Conservation (phyloP, 2,888 invertebrate genomes). For the Lithophane socia region DNA sequence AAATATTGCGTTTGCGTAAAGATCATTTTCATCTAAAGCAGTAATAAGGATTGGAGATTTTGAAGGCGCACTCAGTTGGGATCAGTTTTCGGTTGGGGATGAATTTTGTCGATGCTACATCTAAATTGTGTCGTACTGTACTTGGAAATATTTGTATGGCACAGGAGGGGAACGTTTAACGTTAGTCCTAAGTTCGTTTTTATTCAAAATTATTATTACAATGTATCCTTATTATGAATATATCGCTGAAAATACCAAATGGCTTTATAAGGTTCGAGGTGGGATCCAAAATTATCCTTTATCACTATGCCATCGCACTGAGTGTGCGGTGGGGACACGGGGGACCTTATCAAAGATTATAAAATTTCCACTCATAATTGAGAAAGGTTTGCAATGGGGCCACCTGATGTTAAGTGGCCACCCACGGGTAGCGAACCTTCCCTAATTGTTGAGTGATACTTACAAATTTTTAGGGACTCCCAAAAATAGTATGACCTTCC, state of each 20-base stretch:
- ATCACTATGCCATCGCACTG: constrained; percentile 35
- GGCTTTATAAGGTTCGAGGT: constrained; percentile 18
- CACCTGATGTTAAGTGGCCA: constrained; percentile 56
- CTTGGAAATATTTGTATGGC: constrained; percentile 4
- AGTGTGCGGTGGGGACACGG: constrained; percentile 25
- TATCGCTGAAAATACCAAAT: constrained; percentile 22
- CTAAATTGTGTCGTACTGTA: not conserved
- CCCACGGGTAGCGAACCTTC: constrained; percentile 38
- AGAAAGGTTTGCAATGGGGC: constrained; percentile 49
- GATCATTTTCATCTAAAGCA: too few relatives aligned
- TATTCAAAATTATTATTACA: constrained; percentile 3
- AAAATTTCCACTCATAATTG: constrained; percentile 52
- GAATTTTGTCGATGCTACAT: too few relatives aligned
- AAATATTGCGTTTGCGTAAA: too few relatives aligned
- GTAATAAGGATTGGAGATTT: too few relatives aligned
- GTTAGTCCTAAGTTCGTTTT: not conserved
- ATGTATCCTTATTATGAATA: constrained; percentile 8
- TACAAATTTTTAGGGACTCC: constrained; percentile 24
- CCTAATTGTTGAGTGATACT: constrained; percentile 54
- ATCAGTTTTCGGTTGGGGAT: too few relatives aligned
- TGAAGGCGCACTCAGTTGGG: too few relatives aligned
- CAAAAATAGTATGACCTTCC: constrained; percentile 39
- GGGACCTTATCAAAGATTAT: constrained; percentile 51
- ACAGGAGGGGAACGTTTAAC: not conserved
- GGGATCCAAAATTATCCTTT: constrained; percentile 36